Evolutionary conservation across 2,113 vertebrate species (phyloP), one percentile per base, ranked within the genome.

Genomic region (Oryzias woworae): DNA sequence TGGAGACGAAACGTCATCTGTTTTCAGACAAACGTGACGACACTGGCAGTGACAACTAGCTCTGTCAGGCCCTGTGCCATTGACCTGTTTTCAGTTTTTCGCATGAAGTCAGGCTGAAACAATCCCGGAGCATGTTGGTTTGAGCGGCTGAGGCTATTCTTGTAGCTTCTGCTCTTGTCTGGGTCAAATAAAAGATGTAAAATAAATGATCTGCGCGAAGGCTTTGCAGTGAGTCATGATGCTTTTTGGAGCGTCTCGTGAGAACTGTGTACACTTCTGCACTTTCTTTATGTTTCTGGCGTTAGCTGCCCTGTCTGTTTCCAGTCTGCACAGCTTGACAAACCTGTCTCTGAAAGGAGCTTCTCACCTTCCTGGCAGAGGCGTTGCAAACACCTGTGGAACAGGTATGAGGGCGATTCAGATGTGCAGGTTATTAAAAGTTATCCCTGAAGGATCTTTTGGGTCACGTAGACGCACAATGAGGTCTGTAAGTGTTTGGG

Each of bases 321-420:
- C 8, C 23, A 23, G 17, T 60, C 43, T 58, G 28, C 26, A 2
- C 13, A 54, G 14, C 51, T 53, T 10, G 7, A 58, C 59, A 28
- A 59, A 62, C 45, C 42, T 28, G 31, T 61, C 58, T 63, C 31
- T 69, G 51, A 62, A 69, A 61, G 57, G 26, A 50, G 44, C 24
- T 65, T 44, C 18, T 65, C 31, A 26, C 24, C 13, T 23, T 59
- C 53, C 31, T 46, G 18, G 54, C 49, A 62, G 53, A 70, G 42
- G 41, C 42, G 42, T 50, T 41, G 18, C 15, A n/a, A 7, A 4
- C 24, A 66, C 57, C 52, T 56, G 68, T 13, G 24, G 31, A 66
- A 62, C 57, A 42, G 52, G 59, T 72, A 69, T n/a, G 15, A 47
- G 16, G 47, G 17, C 20, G 46, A 53, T 41, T 53, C 43, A 52